Evolutionary conservation across 2,113 vertebrate genomes (phyloP), one percentile per base, ranked within the genome.

Genomic region (Forbesichthys agassizii): DNA sequence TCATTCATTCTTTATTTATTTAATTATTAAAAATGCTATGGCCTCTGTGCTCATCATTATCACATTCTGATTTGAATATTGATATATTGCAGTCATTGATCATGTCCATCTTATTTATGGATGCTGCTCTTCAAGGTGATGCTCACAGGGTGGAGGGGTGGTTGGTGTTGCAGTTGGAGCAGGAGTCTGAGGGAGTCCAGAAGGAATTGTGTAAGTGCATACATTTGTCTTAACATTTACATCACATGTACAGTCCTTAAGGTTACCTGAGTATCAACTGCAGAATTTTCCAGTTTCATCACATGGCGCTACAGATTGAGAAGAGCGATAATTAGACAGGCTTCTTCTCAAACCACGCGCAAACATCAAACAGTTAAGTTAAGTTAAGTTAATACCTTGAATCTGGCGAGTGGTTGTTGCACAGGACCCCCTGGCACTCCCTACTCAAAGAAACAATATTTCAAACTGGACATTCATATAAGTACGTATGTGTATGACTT

Each of bases 211-310:
- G 16, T 11, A 33, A n/a, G 61, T 27, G 27, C 20, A n/a, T 18
- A 5, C 49, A 13, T n/a, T 3, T 10, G 27, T 20, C 2, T 9
- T 3, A 61, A 2, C 0, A 42, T 11, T 13, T 0, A 51, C 11
- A 60, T 61, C 54, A 0, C 1, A 46, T 61, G 1, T 56, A 27
- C 55, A 69, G 53, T 11, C 11, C 1, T 0, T 42, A 48, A 4
- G 63, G 16, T 74, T 64, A 91, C 90, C 86, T 90, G 84, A 78
- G 85, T 82, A 16, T 88, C 82, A 64, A 81, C 48, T 0, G 53
- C 7, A 2, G 42, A 48, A 4, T 73, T 68, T 11, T 51, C 79
- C 13, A 64, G 69, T 48, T 74, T 83, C 78, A 78, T 36, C 47
- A 66, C 48, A 33, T 89, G 85, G 33, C 90, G 89, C 90, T 91